phyloP scores from a whole-genome alignment of 2,888 invertebrate species.

The Nesidiocoris tenuis region DNA sequence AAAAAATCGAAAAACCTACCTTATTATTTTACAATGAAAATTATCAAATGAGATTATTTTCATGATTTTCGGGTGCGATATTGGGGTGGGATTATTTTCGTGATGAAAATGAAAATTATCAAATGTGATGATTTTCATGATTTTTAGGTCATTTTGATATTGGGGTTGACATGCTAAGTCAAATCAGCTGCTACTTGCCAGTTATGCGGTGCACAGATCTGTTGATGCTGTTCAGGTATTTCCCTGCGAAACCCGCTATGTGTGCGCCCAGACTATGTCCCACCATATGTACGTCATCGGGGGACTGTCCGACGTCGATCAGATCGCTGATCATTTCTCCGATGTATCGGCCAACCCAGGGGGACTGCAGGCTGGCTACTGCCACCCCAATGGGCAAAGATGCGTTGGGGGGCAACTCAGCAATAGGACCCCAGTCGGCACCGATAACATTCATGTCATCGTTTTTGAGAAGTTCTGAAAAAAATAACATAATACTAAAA shows the following conservation, averaged over 20 bases:
- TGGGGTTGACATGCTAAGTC: background rate
- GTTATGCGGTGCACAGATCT: constrained; percentile 5
- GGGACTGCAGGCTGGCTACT: background rate
- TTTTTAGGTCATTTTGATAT: background rate
- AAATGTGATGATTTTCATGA: too few relatives aligned
- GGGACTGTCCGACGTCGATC: background rate
- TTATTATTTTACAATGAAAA: too few relatives aligned
- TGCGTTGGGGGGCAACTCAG: background rate
- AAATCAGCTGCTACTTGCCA: background rate
- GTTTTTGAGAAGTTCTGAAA: constrained; percentile 6
- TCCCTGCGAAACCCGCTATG: constrained; percentile 7
- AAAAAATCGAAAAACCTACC: too few relatives aligned
- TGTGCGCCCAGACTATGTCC: constrained; percentile 22
- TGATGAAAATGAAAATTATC: background rate
- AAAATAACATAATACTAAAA: too few relatives aligned
- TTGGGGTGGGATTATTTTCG: background rate
- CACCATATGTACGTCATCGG: background rate
- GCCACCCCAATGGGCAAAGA: constrained; percentile 2
- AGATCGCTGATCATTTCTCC: background rate
- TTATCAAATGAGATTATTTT: background rate
- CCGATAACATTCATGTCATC: constrained; percentile 19
- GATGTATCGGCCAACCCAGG: constrained; percentile 5
- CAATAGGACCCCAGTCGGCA: constrained; percentile 3
- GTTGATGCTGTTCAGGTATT: background rate
- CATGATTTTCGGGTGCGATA: background rate